Evolutionary conservation across 2,888 invertebrate species (phyloP), one percentile per base, ranked within the genome.

Genomic region (Tillus elongatus): DNA sequence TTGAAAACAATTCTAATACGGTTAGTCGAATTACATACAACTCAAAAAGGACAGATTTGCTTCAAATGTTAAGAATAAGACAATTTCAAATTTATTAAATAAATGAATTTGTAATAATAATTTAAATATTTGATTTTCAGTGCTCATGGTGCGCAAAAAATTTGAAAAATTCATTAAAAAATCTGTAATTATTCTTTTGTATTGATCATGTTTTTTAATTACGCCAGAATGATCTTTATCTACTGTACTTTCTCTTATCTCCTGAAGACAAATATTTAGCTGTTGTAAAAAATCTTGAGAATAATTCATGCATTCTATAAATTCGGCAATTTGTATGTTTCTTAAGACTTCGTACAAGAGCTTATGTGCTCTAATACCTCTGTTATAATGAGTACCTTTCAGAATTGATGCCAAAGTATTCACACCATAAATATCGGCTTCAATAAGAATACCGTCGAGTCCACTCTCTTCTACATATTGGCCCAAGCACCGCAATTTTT

Each of bases 391-490:
- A 48, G 47, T 49, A 44, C 39, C 41, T n/a, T 45, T 47, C 12
- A 47, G 35, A 41, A 47, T 45, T 43, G 42, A 41, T 10, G 37
- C 8, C 37, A n/a, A n/a, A 48, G 47, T 49, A 44, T 40, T 42
- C n/a, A n/a, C 10, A 36, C 39, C 43, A 30, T 45, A 49, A 44
- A 47, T 31, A 45, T 50, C 32, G 37, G 47, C 43, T 43, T 50
- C 48, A 29, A 47, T 33, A 35, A 50, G 41, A 44, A 50, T 51
- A 26, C 43, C 43, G 14, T 44, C 40, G 14, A 44, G 37, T 30
- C 44, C 45, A 45, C 44, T 44, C 10, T 37, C 49, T 49, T 46
- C 47, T 45, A 49, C 6, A 46, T 40, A 50, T 47, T 49, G 44
- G 36, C 43, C 47, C 38, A 49, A 49, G 34, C 47, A 50, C 37